phyloP scores from a whole-genome alignment of 2,113 vertebrate genomes.

The Dromaius novaehollandiae region DNA sequence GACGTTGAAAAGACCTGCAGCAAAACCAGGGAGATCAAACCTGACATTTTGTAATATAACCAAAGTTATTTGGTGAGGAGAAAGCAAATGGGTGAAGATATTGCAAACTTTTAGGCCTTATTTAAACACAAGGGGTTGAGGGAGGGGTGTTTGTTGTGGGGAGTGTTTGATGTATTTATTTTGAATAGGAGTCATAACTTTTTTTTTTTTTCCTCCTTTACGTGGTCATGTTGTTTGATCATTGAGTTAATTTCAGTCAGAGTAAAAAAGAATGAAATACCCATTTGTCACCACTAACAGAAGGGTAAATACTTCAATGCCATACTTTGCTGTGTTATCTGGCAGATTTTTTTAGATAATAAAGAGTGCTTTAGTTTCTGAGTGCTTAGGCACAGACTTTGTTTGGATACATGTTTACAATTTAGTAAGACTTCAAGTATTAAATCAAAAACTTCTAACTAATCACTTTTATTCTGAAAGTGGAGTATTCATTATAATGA shows the following conservation, averaged over 20 bases:
- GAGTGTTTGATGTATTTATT: not conserved
- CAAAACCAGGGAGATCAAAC: not conserved
- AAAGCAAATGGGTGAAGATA: not conserved
- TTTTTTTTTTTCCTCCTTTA: not conserved
- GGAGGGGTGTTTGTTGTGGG: not conserved
- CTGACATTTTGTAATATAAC: not conserved
- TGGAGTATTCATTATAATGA: not conserved
- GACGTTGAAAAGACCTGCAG: slow-evolving; percentile 1
- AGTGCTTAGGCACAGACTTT: not conserved
- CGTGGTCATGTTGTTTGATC: not conserved
- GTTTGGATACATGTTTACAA: not conserved
- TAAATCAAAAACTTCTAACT: not conserved
- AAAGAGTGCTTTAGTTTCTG: not conserved
- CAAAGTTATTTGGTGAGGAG: not conserved
- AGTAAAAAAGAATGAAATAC: not conserved
- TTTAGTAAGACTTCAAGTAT: not conserved
- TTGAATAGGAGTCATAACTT: not conserved
- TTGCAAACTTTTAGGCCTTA: not conserved
- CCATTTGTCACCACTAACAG: not conserved
- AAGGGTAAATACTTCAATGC: not conserved
- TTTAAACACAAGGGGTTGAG: not conserved
- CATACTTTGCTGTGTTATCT: not conserved
- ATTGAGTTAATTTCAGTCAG: not conserved
- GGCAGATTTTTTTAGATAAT: not conserved
- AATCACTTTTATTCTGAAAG: not conserved